phyloP scores from a whole-genome alignment of 2,888 invertebrate genomes.

The Apotomis betuletana region DNA sequence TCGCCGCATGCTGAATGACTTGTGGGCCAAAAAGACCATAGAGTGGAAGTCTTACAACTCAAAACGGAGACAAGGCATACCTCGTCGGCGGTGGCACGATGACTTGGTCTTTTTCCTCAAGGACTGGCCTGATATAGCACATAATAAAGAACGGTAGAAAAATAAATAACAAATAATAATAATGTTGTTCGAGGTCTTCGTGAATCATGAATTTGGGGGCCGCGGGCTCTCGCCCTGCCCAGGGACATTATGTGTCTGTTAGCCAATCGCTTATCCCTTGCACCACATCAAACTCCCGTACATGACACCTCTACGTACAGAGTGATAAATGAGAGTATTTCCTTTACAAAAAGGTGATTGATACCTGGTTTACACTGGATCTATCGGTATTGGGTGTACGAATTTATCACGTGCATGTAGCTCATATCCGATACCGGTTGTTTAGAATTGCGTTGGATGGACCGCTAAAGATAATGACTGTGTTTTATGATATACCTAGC shows the following conservation, averaged over 20 bases:
- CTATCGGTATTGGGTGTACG: slow-evolving; percentile 25
- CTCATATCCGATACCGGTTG: slow-evolving; percentile 21
- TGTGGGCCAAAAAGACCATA: too few relatives aligned
- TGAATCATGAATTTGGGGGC: too few relatives aligned
- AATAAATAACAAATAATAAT: too few relatives aligned
- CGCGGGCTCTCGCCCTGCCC: too few relatives aligned
- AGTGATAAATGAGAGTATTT: slow-evolving; percentile 56
- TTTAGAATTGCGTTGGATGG: slow-evolving; percentile 20
- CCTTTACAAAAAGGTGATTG: slow-evolving; percentile 55
- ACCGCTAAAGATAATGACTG: slow-evolving; percentile 5
- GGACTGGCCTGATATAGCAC: too few relatives aligned
- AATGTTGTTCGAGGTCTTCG: too few relatives aligned
- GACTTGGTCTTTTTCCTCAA: too few relatives aligned
- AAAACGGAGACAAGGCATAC: too few relatives aligned
- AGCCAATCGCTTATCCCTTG: slow-evolving; percentile 5
- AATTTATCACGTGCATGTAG: slow-evolving; percentile 27
- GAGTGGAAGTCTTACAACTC: too few relatives aligned
- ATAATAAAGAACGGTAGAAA: too few relatives aligned
- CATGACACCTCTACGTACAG: slow-evolving; percentile 48
- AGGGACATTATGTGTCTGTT: neutral
- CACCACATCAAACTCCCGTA: slow-evolving; percentile 45
- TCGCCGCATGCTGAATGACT: too few relatives aligned
- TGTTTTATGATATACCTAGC: neutral
- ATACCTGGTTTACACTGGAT: slow-evolving; percentile 48
- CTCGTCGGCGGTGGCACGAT: too few relatives aligned